Evolutionary conservation across 1,140 invertebrate species (phyloP).

Genomic region (Caerostris darwini): DNA sequence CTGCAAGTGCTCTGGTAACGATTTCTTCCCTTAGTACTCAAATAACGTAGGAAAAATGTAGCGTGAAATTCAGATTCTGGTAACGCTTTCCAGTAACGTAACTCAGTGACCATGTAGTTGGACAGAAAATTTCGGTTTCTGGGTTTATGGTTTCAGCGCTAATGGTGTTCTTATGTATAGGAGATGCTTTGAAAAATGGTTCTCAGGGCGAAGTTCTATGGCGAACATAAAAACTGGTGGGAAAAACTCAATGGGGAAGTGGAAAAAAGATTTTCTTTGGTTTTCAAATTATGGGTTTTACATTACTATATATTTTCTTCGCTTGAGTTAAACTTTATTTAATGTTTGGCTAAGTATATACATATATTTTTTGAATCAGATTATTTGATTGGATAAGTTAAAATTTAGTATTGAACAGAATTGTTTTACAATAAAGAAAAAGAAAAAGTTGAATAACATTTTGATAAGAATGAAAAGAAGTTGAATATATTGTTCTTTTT

Average conservation of each 20-base stretch:
- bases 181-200: conserved; percentile 34
- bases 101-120: not conserved
- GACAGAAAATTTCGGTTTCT: conserved; percentile 12
- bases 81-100: conserved; percentile 6
- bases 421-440: no score
- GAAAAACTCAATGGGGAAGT: no score
- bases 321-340: no score
- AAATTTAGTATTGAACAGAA: no score
- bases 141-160: conserved; percentile 42
- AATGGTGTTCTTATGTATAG: conserved; percentile 59
- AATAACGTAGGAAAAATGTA: not conserved
- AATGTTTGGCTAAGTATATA: no score
- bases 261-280: not conserved
- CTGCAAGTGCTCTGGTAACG: conserved; percentile 39
- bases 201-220: not conserved
- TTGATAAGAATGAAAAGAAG: no score
- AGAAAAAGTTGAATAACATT: no score
- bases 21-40: not conserved
- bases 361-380: no score
- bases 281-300: no score
- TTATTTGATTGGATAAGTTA: no score
- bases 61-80: conserved; percentile 53
- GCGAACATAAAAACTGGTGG: not conserved
- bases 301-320: no score
- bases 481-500: no score